phyloP scores from a whole-genome alignment of 2,888 invertebrate genomes.

The Cheilosia pagana region DNA sequence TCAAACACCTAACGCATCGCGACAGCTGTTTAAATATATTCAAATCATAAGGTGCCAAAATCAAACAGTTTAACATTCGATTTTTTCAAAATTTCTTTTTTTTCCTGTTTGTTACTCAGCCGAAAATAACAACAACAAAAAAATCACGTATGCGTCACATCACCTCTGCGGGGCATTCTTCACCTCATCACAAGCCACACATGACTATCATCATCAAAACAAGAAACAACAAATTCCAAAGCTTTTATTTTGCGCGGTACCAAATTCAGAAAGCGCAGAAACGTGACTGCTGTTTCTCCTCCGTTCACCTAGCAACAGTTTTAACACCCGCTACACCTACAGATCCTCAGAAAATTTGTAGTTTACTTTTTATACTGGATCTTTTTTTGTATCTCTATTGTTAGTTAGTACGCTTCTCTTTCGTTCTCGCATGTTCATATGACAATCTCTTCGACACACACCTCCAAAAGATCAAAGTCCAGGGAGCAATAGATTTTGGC shows the following conservation, averaged over 20 bases:
- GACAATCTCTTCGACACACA: not conserved
- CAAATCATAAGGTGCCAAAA: not conserved
- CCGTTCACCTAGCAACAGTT: constrained; percentile 21
- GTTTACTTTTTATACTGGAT: not conserved
- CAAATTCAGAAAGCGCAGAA: not conserved
- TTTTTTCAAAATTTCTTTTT: not conserved
- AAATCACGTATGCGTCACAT: constrained; percentile 15
- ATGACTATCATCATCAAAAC: not conserved
- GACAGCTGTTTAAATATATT: not conserved
- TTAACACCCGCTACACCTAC: no score
- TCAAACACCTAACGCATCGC: not conserved
- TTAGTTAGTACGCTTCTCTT: not conserved
- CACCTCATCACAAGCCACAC: constrained; percentile 1
- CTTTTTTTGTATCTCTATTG: not conserved
- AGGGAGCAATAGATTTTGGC: not conserved
- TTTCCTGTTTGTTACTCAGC: no score
- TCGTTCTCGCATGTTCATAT: not conserved
- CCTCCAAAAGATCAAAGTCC: constrained; percentile 26
- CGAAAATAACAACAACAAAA: not conserved
- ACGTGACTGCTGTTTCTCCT: constrained; percentile 1
- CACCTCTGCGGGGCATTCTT: not conserved
- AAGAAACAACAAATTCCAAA: not conserved
- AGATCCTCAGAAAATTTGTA: not conserved
- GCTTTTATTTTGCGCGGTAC: not conserved
- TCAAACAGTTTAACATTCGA: not conserved